Conservation (phyloP, 2,797 vertebrate species). For the Eulemur rubriventer region DNA sequence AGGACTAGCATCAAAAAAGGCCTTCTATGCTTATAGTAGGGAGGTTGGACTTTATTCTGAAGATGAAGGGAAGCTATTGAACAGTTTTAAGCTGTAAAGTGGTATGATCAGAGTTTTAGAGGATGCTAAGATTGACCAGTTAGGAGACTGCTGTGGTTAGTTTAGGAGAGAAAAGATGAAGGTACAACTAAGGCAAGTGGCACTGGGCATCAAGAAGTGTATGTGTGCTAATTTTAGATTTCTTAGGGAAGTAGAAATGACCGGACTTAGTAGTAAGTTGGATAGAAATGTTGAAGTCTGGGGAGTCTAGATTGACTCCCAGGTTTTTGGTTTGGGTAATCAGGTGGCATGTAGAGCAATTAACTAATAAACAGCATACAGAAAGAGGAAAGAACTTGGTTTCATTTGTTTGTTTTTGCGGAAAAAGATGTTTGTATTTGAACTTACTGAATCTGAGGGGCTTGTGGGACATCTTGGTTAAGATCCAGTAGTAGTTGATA, state of each 20-base stretch:
- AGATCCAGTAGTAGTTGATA: not conserved
- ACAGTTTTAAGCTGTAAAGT: not conserved
- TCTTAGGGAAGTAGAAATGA: not conserved
- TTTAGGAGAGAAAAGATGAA: not conserved
- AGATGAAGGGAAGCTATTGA: not conserved
- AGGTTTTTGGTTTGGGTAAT: not conserved
- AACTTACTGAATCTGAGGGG: not conserved
- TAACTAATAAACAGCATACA: not conserved
- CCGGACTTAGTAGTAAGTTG: not conserved
- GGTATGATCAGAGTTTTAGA: not conserved
- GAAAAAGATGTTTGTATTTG: constrained; percentile 42
- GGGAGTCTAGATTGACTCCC: not conserved
- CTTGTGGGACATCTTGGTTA: constrained; percentile 48
- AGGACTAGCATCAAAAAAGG: not conserved
- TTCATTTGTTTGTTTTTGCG: constrained; percentile 37
- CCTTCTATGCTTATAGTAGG: not conserved
- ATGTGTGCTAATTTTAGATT: not conserved
- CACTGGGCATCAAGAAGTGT: not conserved
- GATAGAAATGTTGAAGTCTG: not conserved
- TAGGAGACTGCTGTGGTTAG: not conserved
- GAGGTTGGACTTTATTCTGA: not conserved
- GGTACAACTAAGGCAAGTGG: not conserved
- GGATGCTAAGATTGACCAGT: not conserved
- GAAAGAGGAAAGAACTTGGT: constrained; percentile 41
- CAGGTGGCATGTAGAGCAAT: not conserved